Percentiles rank a stretch among this genome's conserved stretches.
Conservation (phyloP, 1,140 invertebrate genomes). For the Theocolax elegans region DNA sequence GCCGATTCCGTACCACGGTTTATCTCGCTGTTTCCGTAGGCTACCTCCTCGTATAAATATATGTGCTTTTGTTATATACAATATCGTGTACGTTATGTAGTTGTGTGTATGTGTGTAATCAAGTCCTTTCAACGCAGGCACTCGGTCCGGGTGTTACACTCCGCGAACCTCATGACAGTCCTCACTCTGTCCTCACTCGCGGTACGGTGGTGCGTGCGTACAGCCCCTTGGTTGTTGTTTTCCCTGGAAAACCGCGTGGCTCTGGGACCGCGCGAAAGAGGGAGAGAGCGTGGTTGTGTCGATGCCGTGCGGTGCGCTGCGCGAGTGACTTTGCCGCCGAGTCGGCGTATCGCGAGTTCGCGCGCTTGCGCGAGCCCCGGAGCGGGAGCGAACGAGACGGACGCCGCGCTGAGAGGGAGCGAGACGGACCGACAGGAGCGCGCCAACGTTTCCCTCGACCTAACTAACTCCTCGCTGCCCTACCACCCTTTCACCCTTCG, state of each 20-base stretch:
- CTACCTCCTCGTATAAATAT: no score
- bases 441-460: no score
- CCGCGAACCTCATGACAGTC: constrained; percentile 7
- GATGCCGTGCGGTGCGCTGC: constrained; percentile 66
- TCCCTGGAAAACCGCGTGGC: constrained; percentile 38
- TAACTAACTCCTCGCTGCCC: no score
- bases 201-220: no score
- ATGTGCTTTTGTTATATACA: no score
- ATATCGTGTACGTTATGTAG: no score
- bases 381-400: constrained; percentile 10
- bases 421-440: background rate
- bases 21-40: background rate
- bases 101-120: no score
- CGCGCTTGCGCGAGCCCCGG: constrained; percentile 61
- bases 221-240: background rate
- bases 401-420: constrained; percentile 1
- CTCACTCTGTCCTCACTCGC: background rate
- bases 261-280: constrained; percentile 15
- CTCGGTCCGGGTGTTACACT: constrained; percentile 1
- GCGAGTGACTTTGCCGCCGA: constrained; percentile 65
- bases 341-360: constrained; percentile 59
- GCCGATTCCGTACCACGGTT: no score
- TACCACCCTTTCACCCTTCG: no score
- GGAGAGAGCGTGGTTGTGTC: constrained; percentile 46
- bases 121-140: constrained; percentile 1